Conservation (phyloP, 2,113 vertebrate genomes). For the Callipepla californica region DNA sequence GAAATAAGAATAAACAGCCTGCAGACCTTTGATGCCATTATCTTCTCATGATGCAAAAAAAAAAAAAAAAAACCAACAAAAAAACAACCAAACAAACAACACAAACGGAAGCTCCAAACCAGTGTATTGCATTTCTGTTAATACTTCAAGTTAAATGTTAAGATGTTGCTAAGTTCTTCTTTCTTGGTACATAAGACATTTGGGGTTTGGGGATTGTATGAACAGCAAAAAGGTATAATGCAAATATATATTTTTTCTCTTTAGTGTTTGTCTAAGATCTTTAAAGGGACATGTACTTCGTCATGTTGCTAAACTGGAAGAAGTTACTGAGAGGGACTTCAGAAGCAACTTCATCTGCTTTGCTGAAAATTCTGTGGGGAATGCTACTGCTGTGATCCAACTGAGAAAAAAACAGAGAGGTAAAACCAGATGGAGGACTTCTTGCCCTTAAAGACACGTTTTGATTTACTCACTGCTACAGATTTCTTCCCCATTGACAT, state of each 20-base stretch:
- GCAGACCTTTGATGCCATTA: not conserved
- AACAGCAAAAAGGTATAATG: not conserved
- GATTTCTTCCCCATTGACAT: not conserved
- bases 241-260: not conserved
- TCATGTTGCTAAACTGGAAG: constrained; percentile 51
- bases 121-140: not conserved
- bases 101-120: not conserved
- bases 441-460: not conserved
- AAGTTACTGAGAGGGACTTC: constrained; percentile 80
- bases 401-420: constrained; percentile 79
- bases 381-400: constrained; percentile 67
- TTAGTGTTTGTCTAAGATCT: not conserved
- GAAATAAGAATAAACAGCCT: not conserved
- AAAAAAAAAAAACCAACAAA: too few relatives aligned
- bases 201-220: not conserved
- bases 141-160: not conserved
- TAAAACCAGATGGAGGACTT: constrained; percentile 3
- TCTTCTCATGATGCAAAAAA: not conserved
- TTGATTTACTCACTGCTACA: not conserved
- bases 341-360: constrained; percentile 80
- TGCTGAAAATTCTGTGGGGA: constrained; percentile 83
- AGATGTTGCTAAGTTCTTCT: not conserved
- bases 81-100: not conserved
- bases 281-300: constrained; percentile 26
- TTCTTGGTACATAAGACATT: not conserved